These are phyloP conservation scores for Dermatemys mawii DNA, from an alignment of 2,113 vertebrate genomes.

Conservation along the genomic window DNA sequence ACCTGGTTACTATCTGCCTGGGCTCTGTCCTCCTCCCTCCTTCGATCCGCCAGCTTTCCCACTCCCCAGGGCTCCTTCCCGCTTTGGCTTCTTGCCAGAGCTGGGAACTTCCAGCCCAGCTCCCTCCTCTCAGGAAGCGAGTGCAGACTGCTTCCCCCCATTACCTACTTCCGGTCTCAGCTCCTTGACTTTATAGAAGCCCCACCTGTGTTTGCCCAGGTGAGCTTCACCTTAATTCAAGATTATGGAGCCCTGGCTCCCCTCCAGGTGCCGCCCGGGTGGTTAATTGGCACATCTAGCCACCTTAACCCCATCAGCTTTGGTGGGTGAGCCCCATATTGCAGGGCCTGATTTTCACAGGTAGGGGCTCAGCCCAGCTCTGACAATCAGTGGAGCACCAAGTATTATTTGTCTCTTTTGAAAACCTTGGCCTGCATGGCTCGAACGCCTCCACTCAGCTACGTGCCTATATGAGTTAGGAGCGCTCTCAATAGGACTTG, in stretches of 20 bases:
- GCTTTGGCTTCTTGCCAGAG: too few species aligned
- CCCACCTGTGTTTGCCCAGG: neutral
- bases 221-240: neutral
- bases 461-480: neutral
- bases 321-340: neutral
- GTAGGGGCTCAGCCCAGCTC: neutral
- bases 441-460: neutral
- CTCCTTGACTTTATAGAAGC: neutral
- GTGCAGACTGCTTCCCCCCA: neutral
- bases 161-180: neutral
- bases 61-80: neutral
- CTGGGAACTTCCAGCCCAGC: neutral
- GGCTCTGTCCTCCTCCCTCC: neutral
- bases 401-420: neutral
- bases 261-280: neutral
- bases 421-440: neutral
- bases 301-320: neutral
- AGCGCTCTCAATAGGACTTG: neutral
- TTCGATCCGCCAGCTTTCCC: neutral
- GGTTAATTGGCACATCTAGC: neutral
- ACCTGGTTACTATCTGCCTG: neutral
- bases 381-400: neutral
- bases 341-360: neutral
- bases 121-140: neutral
- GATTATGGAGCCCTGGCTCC: neutral